Evolutionary conservation across 2,888 invertebrate species (phyloP).

Genomic region (Argyra leucocephala): DNA sequence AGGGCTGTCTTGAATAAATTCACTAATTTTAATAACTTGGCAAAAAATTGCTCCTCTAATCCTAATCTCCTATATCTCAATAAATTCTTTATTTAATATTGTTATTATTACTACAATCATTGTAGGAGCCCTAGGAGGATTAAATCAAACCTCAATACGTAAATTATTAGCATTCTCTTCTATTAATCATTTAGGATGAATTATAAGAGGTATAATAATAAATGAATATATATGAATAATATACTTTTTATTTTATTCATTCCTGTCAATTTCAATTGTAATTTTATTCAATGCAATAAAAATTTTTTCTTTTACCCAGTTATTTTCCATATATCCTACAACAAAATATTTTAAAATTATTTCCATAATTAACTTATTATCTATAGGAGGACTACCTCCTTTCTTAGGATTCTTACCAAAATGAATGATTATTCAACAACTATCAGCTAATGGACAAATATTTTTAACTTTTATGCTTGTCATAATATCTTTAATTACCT

Average conservation of each 20-base stretch:
- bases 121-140: constrained; percentile 46
- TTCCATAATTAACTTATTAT: constrained; percentile 48
- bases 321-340: too few relatives aligned
- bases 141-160: constrained; percentile 50
- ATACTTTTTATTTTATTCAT: constrained; percentile 45
- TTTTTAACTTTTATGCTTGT: constrained; percentile 46
- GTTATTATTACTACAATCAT: constrained; percentile 32
- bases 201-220: constrained; percentile 44
- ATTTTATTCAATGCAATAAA: constrained; percentile 45
- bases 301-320: constrained; percentile 47
- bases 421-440: constrained; percentile 50
- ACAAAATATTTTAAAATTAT: constrained; percentile 34
- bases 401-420: constrained; percentile 55
- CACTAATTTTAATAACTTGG: constrained; percentile 50
- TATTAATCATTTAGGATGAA: constrained; percentile 55
- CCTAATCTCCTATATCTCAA: constrained; percentile 46
- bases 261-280: constrained; percentile 44
- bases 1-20: constrained; percentile 50
- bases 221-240: constrained; percentile 45
- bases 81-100: constrained; percentile 16
- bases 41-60: constrained; percentile 57
- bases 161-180: constrained; percentile 55
- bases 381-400: constrained; percentile 51
- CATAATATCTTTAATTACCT: constrained; percentile 47
- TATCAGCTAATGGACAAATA: constrained; percentile 44